A percentile compares a stretch with the other conserved stretches of the same genome.
These are phyloP conservation scores for Chrysolophus pictus DNA, from an alignment of 2,797 vertebrate genomes.

Conservation along the genomic window DNA sequence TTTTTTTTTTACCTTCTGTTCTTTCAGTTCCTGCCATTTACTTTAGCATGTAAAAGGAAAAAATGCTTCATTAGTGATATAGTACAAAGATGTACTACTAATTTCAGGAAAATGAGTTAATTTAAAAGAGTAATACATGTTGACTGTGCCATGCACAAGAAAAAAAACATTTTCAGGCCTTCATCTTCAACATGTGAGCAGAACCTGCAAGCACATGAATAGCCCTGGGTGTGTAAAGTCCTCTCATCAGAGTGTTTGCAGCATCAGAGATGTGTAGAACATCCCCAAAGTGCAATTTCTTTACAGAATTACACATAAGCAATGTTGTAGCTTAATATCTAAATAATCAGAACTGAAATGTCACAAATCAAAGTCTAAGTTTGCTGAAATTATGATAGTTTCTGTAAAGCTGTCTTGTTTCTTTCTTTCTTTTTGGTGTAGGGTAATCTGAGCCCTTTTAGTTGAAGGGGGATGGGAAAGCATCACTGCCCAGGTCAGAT, in stretches of 20 bases:
- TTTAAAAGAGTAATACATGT: not conserved
- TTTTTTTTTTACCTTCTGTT: not conserved
- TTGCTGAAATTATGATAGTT: not conserved
- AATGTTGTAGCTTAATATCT: not conserved
- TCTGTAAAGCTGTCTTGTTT: fast-evolving
- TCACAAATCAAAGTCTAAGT: not conserved
- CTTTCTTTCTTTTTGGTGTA: not conserved
- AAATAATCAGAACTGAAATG: not conserved
- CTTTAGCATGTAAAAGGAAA: not conserved
- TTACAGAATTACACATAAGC: not conserved
- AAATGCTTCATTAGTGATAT: not conserved
- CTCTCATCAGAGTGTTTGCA: not conserved
- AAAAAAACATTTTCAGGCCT: not conserved
- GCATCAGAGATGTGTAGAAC: not conserved
- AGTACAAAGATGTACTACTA: not conserved
- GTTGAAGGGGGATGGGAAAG: not conserved
- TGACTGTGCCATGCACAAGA: not conserved
- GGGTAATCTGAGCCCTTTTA: not conserved
- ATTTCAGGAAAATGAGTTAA: not conserved
- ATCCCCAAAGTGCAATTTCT: not conserved
- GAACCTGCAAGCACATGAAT: not conserved
- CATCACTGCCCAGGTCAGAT: fast-evolving
- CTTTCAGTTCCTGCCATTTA: not conserved
- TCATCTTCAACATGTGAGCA: fast-evolving
- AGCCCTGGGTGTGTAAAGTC: not conserved